Evolutionary conservation across 2,888 invertebrate species (phyloP).

Genomic region (Drosophila mulleri): DNA sequence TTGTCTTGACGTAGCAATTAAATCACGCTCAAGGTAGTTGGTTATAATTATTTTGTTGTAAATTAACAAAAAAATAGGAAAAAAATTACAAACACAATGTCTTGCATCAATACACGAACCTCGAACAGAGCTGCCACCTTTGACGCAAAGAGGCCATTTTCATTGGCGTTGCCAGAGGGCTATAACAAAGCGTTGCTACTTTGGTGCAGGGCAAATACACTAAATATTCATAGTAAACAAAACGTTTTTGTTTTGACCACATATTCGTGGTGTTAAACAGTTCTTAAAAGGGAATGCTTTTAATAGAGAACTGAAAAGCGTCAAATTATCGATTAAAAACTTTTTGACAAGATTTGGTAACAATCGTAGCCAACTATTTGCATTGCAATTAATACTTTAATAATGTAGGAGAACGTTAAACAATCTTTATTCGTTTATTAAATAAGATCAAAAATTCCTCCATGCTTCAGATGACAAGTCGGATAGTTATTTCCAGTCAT

Average conservation of each 20-base stretch:
- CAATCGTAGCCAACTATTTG: not conserved
- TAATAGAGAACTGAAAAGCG: not conserved
- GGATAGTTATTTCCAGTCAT: not conserved
- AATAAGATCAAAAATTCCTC: too few species aligned
- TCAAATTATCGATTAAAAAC: not conserved
- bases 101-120: constrained; percentile 62
- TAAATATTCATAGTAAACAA: constrained; percentile 8
- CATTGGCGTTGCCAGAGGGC: constrained; percentile 36
- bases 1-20: not conserved
- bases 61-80: constrained; percentile 16
- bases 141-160: not conserved
- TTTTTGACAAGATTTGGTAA: not conserved
- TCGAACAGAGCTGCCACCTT: constrained; percentile 37
- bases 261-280: not conserved
- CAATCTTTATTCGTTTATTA: too few species aligned
- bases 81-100: constrained; percentile 40
- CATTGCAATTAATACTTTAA: not conserved
- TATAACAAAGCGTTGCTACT: not conserved
- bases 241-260: constrained; percentile 1
- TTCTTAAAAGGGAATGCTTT: not conserved
- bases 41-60: constrained; percentile 20
- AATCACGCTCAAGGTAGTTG: constrained; percentile 5
- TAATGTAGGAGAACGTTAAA: too few species aligned
- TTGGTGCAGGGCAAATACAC: not conserved
- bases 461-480: not conserved